A percentile compares a stretch with the other conserved stretches of the same genome.
phyloP scores from a whole-genome alignment of 2,797 vertebrate species.

The Clamator glandarius region DNA sequence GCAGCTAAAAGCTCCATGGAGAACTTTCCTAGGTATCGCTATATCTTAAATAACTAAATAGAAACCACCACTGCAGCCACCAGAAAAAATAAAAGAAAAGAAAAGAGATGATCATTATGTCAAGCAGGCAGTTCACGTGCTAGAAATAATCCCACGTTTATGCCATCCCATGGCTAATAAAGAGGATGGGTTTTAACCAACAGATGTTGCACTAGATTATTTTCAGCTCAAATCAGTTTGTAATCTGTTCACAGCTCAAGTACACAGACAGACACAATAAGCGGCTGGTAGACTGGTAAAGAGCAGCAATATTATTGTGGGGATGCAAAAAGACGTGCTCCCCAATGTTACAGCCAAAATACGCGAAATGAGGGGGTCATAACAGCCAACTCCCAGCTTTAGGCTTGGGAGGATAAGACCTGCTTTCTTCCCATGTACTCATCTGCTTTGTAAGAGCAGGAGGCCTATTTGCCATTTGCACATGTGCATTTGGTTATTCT shows the following conservation, averaged over 20 bases:
- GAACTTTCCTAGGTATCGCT: neutral
- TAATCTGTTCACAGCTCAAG: neutral
- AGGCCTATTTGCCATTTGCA: neutral
- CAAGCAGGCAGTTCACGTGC: accelerated
- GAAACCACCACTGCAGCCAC: neutral
- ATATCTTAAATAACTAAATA: neutral
- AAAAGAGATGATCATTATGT: neutral
- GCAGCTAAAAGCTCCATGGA: neutral
- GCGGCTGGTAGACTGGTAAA: accelerated
- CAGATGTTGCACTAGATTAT: neutral
- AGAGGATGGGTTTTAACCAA: neutral
- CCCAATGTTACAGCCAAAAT: neutral
- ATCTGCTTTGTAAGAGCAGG: neutral
- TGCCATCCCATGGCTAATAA: neutral
- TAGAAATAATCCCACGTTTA: neutral
- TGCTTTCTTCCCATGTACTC: too few species aligned
- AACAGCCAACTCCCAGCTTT: neutral
- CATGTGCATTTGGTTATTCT: neutral
- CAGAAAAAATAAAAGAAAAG: neutral
- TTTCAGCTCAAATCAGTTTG: neutral
- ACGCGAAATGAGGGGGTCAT: too few species aligned
- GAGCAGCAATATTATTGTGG: accelerated
- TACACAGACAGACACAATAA: accelerated
- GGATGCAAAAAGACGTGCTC: neutral
- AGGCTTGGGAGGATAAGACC: neutral